Evolutionary conservation across 2,888 invertebrate genomes (phyloP).

Genomic region (Pachydiplax longipennis): DNA sequence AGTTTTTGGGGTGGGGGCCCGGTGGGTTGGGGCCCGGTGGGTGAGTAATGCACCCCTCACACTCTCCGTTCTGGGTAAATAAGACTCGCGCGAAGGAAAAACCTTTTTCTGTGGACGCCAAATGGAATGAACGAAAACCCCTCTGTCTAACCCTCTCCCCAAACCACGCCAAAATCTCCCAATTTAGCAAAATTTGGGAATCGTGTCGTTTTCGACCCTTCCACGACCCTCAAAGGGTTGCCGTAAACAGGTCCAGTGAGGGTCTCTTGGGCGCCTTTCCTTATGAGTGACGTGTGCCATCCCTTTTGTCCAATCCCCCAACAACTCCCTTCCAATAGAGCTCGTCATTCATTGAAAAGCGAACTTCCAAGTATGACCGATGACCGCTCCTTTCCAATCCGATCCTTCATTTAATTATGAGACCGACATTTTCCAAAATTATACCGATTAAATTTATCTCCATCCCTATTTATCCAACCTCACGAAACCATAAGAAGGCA

Average conservation of each 20-base stretch:
- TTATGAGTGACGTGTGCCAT: not conserved
- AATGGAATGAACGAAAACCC: not conserved
- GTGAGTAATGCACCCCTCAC: not conserved
- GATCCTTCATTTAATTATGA: no score
- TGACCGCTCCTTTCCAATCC: no score
- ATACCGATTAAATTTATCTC: no score
- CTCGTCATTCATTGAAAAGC: no score
- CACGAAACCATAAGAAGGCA: no score
- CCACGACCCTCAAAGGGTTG: not conserved
- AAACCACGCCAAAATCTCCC: not conserved
- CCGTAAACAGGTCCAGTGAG: not conserved
- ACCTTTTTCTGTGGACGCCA: not conserved
- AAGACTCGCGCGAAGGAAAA: not conserved
- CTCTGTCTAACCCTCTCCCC: not conserved
- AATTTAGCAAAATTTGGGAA: slow-evolving; percentile 35
- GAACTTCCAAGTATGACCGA: no score
- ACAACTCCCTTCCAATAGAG: no score
- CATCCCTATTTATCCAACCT: no score
- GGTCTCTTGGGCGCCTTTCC: not conserved
- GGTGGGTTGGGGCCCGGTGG: not conserved
- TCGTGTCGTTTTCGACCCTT: not conserved
- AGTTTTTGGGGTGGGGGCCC: not conserved
- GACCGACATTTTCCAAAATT: no score
- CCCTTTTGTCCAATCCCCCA: not conserved
- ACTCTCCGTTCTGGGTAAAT: not conserved